Base-by-base conservation (phyloP, 1,140 invertebrate genomes). In the Drosophila biarmipes region DNA sequence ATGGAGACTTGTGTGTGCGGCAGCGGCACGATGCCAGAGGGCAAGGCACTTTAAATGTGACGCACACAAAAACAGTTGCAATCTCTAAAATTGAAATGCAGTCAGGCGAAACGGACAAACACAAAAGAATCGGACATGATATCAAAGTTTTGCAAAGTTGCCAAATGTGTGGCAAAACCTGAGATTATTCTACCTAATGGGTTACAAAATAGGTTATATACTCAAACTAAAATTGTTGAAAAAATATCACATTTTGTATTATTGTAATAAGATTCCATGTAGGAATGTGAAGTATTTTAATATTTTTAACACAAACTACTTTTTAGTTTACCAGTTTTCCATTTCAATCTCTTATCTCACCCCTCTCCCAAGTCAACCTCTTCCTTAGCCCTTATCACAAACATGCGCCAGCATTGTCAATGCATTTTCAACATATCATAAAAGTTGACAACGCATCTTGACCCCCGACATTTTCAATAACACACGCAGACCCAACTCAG, bases 41-140 rank as follows among this genome's bases (percentile, higher is more conserved):
- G 82, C 81, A 78, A 75, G 76, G 69, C 74, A 78, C 82, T 86
- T 86, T 78, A 78, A 69, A 64, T 86, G 64, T 71, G 68, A 71
- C 68, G 72, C 52, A 49, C 37, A 69, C 62, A 68, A 31, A 68
- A 78, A 45, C 62, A 56, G 62, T 79, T 57, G 59, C 71, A 76
- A 78, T 77, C 49, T 74, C 46, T 34, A 56, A 80, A 85, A 86
- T 80, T 76, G 68, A 86, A 81, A 72, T 81, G 63, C 64, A 81
- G 31, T 56, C 55, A 69, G 42, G 55, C 80, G 66, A 55, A 15
- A 31, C 12, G 31, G 38, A 59, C 37, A 61, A 5, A 58, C 52
- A 69, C 46, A 72, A 38, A 61, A 27, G 52, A 52, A 51, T 48
- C 15, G 8, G 12, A 51, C n/a, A 53, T 6, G 19, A 27, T 57